Base-by-base conservation (phyloP, 2,797 vertebrate species). In the Tamandua tetradactyla region DNA sequence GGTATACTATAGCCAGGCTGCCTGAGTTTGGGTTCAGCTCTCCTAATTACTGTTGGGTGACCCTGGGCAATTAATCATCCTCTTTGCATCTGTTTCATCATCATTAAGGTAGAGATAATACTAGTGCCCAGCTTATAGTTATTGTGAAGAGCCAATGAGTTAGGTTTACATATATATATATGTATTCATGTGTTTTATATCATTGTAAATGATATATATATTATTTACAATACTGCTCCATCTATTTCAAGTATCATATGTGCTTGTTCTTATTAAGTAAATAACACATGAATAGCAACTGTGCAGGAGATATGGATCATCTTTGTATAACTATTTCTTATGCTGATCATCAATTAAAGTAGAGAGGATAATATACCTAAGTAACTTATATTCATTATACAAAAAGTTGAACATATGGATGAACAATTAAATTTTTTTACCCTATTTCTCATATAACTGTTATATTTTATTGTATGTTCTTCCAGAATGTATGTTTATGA, bases 401-500 rank as follows among this genome's bases (percentile, higher is more conserved):
- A 42, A 83, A 89, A 87, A 85, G 52, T 57, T 90, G 47, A 93
- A 49, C 7, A 80, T 40, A 17, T 30, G 62, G 22, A 52, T 80
- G 89, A 87, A n/a, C 55, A 75, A 68, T 23, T 44, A 82, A 82
- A 86, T 76, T 66, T 1, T 1, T 87, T 74, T 78, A 64, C 3
- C 8, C 14, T 47, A 17, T 87, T 83, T 78, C 59, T 93, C 44
- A 87, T 64, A 20, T 0, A 25, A 84, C 44, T 5, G 20, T 75
- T 27, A 71, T 74, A 66, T 87, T 80, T 83, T 88, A 71, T 30
- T 93, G 12, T 49, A 23, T 80, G 2, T 57, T 85, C 17, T 91
- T 95, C 83, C 72, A 95, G 83, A 93, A 75, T 89, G 20, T 85
- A 6, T 91, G 61, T 76, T 80, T 93, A 68, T 83, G 25, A 78